Base-by-base conservation (phyloP, 2,113 vertebrate species). In the Plecturocebus donacophilus region DNA sequence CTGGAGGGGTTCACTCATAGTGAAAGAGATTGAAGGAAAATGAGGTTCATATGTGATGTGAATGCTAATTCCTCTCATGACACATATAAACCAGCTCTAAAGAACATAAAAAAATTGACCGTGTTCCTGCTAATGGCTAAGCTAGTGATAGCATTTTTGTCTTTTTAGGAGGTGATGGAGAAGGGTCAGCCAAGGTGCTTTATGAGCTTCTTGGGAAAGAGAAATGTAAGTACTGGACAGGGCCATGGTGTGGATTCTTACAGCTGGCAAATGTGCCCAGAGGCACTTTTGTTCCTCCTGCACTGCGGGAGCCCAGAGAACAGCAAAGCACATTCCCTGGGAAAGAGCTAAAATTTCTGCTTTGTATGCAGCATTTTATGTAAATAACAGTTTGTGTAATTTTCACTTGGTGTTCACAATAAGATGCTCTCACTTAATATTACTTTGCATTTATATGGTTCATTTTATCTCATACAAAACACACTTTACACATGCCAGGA, bases 181-280 rank as follows among this genome's bases (percentile, higher is more conserved):
- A 97, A 96, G 94, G 97, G 97, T 97, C 87, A 94, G 87, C 58
- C 81, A 79, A 84, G 64, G 94, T 96, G 38, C 42, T 96, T 95
- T 84, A 71, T 87, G 87, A 90, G 49, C 54, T 97, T 97, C 61
- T 96, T 68, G 35, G 47, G 16, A 82, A 85, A 79, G 86, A 47
- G 86, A 87, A 83, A 70, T 35, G 2, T 80, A 82, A 96, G 89
- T 4, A 14, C 40, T 83, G 75, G 89, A 38, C 21, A 56, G 89
- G 35, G 70, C 21, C 42, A 76, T 94, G 27, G 21, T 92, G 58
- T 94, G 93, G 81, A 38, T 88, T 92, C 90, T 54, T 85, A 87
- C n/a, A 87, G 87, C 92, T 61, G 90, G 56, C 16, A 70, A 80
- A 49, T 38, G n/a, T 95, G 84, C 94, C 96, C 87, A 30, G 80